Conservation (phyloP, 1,140 invertebrate genomes). For the Drosophila neocordata region DNA sequence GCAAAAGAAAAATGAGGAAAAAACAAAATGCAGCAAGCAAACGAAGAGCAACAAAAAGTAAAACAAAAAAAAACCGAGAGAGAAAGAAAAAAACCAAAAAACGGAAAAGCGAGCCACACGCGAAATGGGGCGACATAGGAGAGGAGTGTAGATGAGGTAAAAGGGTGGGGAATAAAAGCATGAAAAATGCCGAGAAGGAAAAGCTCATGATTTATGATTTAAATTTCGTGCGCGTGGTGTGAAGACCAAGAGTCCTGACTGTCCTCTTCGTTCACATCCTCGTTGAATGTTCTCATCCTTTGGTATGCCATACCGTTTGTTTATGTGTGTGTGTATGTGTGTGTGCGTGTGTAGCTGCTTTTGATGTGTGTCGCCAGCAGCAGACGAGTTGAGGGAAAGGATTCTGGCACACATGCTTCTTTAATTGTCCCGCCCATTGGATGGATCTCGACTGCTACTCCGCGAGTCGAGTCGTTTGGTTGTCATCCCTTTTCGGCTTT, state of each 20-base stretch:
- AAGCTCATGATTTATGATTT: conserved; percentile 82
- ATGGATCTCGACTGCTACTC: conserved; percentile 13
- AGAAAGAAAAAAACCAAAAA: conserved; percentile 20
- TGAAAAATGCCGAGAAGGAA: conserved; percentile 71
- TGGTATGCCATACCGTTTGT: conserved; percentile 2
- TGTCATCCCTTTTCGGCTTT: conserved; percentile 37
- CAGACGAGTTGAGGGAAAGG: conserved; percentile 32
- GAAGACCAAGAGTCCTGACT: conserved; percentile 54
- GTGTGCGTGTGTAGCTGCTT: conserved; percentile 53
- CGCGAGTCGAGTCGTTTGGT: conserved; percentile 10
- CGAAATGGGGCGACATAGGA: not conserved
- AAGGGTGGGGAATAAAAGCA: conserved; percentile 38
- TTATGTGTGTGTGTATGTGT: conserved; percentile 14
- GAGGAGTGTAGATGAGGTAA: not conserved
- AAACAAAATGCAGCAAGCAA: conserved; percentile 68
- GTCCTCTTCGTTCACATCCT: conserved; percentile 11
- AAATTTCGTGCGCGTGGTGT: conserved; percentile 72
- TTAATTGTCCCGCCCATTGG: conserved; percentile 65
- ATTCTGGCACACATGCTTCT: conserved; percentile 52
- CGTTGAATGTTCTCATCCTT: conserved; percentile 24
- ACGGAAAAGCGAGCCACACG: conserved; percentile 12
- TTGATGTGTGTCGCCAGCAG: conserved; percentile 63
- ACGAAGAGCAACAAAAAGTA: conserved; percentile 35
- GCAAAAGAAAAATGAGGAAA: conserved; percentile 74
- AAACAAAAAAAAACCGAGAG: conserved; percentile 42